Evolutionary conservation across 2,888 invertebrate species (phyloP), one percentile per base, ranked within the genome.

Genomic region (Orgyia antiqua): DNA sequence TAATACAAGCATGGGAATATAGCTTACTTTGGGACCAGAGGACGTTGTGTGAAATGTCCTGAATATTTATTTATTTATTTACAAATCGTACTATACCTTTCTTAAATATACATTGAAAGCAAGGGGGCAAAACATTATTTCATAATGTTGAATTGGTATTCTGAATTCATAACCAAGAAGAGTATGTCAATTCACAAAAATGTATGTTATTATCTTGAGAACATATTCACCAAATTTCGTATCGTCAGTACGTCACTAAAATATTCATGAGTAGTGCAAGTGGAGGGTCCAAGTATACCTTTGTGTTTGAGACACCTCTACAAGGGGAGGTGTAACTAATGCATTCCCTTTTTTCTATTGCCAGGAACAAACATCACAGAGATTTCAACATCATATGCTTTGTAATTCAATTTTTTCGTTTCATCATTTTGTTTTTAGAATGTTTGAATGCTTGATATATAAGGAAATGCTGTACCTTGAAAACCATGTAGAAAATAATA

Each of bases 301-400:
- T 64, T 63, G 48, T 55, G 42, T 42, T 36, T 47, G 38, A 54
- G 29, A 49, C 42, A 42, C 46, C 55, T 41, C 39, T 56, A 42
- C 33, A 35, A 50, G 58, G 24, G 4, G 20, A 70, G 67, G 59
- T 28, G 58, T 57, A 61, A 59, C 65, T 70, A 78, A 79, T 74
- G 73, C 76, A 79, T 72, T 68, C 68, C 65, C 62, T 69, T 71
- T 70, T 66, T 66, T 59, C 53, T 57, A 65, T 67, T 66, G 58
- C 70, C 68, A 58, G 70, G 73, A 68, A 71, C 65, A 77, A 71
- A 79, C 69, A 77, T 76, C 75, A 77, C 60, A 75, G 67, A 62
- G 65, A 54, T 65, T 63, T 64, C 63, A 56, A 61, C n/a, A n/a
- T n/a, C n/a, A 60, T 67, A 65, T 60, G 66, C 61, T 65, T 58